Base-by-base conservation (phyloP, 2,113 vertebrate genomes). In the Mobula birostris region DNA sequence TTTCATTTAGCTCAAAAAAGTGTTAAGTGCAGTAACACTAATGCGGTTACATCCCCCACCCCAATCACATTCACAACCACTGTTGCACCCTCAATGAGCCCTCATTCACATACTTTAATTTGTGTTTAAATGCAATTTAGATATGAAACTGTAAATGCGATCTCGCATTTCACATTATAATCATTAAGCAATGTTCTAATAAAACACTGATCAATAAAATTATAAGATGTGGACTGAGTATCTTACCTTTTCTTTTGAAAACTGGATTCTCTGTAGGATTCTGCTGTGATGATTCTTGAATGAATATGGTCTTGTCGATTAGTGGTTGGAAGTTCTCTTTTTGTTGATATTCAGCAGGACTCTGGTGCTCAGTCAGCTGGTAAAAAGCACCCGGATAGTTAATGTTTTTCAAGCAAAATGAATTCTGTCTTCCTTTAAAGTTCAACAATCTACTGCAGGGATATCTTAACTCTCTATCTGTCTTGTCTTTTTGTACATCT, bases 131-230 rank as follows among this genome's bases (percentile, higher is more conserved):
- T 12, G 36, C 19, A 93, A 93, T 93, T 56, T 93, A 24, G 1
- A 48, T 21, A 72, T 72, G 36, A 40, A 72, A 92, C 70, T 7
- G 61, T 90, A 66, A 93, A 68, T 48, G 11, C 24, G 7, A 74
- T 93, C 9, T 29, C 36, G 17, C 32, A 70, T 36, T 93, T 74
- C 14, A 93, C 27, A 29, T 27, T 15, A 9, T 91, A 66, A 91
- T 70, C 36, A n/a, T 74, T 40, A 93, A 93, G 36, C 9, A 93
- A 74, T 72, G 40, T 93, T 93, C 40, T 24, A 93, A 93, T 74
- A 48, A 21, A 93, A 74, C 1, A 93, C 21, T 48, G 68, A 74
- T 48, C 36, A 29, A 74, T 29, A 12, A 56, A 74, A 93, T 74
- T 56, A 56, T 21, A 93, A 24, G 68, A 27, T 1, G 21, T 74